A percentile compares a stretch with the other conserved stretches of the same genome.
Evolutionary conservation across 2,797 vertebrate genomes (phyloP).

Genomic region (Danionella dracula): DNA sequence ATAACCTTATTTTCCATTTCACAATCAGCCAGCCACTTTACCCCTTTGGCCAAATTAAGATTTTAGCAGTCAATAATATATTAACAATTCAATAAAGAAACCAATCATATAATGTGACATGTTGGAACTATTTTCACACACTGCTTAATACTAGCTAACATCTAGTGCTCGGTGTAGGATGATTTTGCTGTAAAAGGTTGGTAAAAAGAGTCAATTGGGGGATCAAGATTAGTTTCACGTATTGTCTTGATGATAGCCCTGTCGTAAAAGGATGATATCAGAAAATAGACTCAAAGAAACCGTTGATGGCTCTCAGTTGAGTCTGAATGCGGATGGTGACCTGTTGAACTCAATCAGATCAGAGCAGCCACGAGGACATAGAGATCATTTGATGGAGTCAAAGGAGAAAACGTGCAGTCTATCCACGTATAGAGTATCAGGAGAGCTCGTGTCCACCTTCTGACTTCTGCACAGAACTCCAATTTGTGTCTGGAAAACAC

Average conservation of each 20-base stretch:
- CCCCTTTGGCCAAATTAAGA: too few relatives aligned
- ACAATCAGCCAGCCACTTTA: too few relatives aligned
- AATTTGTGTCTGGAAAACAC: conserved; percentile 5
- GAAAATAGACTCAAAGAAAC: conserved; percentile 58
- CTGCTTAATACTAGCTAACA: too few relatives aligned
- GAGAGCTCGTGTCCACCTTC: neutral
- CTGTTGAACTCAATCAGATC: conserved; percentile 66
- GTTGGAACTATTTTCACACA: too few relatives aligned
- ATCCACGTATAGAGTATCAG: neutral
- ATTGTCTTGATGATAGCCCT: conserved; percentile 43
- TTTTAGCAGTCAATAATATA: too few relatives aligned
- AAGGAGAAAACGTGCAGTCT: conserved; percentile 8
- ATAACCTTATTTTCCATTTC: too few relatives aligned
- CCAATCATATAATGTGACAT: too few relatives aligned
- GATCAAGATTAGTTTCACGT: conserved; percentile 44
- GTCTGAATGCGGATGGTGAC: conserved; percentile 41
- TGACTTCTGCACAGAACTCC: conserved; percentile 6
- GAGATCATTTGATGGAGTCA: conserved; percentile 52
- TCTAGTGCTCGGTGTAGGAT: neutral
- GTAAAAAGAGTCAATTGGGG: conserved; percentile 18
- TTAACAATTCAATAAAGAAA: too few relatives aligned
- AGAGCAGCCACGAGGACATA: conserved; percentile 42
- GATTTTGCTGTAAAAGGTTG: neutral
- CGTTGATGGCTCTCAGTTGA: conserved; percentile 39
- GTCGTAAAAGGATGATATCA: conserved; percentile 40